Percentiles rank a stretch among this genome's conserved stretches.
Evolutionary conservation across 2,797 vertebrate species (phyloP).

Genomic region (Pristis pectinata): DNA sequence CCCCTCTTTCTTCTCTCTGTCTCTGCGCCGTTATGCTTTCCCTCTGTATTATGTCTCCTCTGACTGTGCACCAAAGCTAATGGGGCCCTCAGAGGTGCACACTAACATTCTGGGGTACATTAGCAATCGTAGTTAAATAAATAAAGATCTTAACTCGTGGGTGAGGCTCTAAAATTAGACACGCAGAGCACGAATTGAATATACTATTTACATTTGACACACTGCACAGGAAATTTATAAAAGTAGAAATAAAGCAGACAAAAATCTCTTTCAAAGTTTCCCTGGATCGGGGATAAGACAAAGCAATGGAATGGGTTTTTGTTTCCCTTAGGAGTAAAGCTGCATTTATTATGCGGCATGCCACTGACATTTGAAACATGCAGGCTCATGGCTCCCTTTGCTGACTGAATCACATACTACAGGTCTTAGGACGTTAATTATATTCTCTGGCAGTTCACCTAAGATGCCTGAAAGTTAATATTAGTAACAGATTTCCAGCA

Average conservation of each 20-base stretch:
- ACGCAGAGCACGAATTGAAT: background rate
- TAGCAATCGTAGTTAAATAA: background rate
- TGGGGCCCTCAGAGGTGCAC: background rate
- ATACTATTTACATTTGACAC: background rate
- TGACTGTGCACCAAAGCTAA: background rate
- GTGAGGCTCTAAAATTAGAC: background rate
- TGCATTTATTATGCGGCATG: background rate
- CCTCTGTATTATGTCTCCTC: background rate
- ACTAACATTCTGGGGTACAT: background rate
- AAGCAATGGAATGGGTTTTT: background rate
- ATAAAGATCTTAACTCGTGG: background rate
- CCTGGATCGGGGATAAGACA: background rate
- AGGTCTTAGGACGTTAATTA: background rate
- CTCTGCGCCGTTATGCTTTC: background rate
- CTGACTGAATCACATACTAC: background rate
- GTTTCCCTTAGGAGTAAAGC: background rate
- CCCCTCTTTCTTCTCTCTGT: background rate
- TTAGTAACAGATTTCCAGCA: background rate
- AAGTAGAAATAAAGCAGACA: background rate
- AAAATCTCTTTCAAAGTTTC: conserved; percentile 20
- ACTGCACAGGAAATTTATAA: background rate
- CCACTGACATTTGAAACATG: background rate
- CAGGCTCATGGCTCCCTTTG: background rate
- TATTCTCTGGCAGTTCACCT: background rate
- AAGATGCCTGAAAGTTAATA: background rate